A percentile compares a stretch with the other conserved stretches of the same genome.
phyloP scores from a whole-genome alignment of 2,113 vertebrate genomes.

The Sialia sialis region DNA sequence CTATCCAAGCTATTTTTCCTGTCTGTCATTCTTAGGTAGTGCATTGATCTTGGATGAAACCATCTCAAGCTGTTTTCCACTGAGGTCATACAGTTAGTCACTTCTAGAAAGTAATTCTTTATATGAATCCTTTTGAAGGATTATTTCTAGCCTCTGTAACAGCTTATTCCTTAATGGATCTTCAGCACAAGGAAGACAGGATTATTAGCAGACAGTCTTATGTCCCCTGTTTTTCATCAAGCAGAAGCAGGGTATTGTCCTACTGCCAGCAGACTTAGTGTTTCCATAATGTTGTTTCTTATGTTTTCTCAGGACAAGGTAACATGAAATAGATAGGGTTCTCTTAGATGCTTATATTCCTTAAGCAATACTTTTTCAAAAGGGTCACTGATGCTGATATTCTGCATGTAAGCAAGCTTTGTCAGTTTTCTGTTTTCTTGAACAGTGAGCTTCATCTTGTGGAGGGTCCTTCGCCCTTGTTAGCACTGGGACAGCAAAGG shows the following conservation, averaged over 20 bases:
- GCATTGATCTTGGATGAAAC: neutral
- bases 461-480: neutral
- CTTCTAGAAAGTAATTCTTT: neutral
- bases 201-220: neutral
- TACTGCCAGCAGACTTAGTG: neutral
- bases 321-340: accelerated
- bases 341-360: neutral
- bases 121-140: neutral
- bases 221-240: neutral
- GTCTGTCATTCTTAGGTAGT: neutral
- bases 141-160: neutral
- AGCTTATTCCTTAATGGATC: neutral
- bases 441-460: neutral
- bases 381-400: neutral
- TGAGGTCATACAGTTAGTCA: neutral
- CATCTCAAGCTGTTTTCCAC: neutral
- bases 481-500: neutral
- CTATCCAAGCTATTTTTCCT: neutral
- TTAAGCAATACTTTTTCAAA: neutral
- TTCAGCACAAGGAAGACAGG: neutral
- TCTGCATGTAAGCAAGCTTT: neutral
- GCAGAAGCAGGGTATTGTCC: neutral
- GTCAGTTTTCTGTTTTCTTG: neutral
- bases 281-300: neutral
- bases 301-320: neutral